Evolutionary conservation across 92 coral and sea anemone species (phyloP), one percentile per base, ranked within the genome.

Genomic region (Plumapathes pennacea): DNA sequence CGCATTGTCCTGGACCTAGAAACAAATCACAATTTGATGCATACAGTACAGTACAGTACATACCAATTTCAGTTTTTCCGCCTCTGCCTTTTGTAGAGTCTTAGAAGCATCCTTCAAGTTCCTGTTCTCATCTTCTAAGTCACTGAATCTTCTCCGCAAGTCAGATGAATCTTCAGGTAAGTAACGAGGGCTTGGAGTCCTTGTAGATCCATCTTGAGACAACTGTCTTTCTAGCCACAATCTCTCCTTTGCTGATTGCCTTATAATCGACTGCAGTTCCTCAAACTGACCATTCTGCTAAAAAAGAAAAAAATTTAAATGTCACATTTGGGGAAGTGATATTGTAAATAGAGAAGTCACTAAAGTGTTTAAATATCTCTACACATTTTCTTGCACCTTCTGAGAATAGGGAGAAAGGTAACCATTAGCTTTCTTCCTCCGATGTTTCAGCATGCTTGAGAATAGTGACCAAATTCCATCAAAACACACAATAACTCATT

Each of bases 171-270:
- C 76, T 18, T 63, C 50, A 23, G 68, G 34, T 14, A 42, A 39
- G 44, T 60, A 24, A 3, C 26, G 26, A 14, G 94, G 89, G 32
- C 77, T 86, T 19, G 89, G 58, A 32, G 69, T 24, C 22, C 85
- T 54, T 25, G 89, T 65, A 1, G 59, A 42, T 42, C 60, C 82
- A 1, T 57, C 69, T 29, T 59, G 71, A 17, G 90, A 85, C 18
- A 84, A 66, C 47, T 88, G 90, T 60, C 82, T 92, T 62, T 92
- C 96, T n/a, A 92, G 54, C 59, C 82, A 57, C 14, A 92, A 62
- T 44, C 89, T 76, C 24, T 92, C 98, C 50, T 86, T 81, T 34
- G 95, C 91, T 33, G 89, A 80, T 41, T 88, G 90, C 18, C 82
- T 57, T 28, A 92, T 72, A 17, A 92, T 77, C 17, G 82, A 54